Base-by-base conservation (phyloP, 2,888 invertebrate species). In the Caenorhabditis sinica region DNA sequence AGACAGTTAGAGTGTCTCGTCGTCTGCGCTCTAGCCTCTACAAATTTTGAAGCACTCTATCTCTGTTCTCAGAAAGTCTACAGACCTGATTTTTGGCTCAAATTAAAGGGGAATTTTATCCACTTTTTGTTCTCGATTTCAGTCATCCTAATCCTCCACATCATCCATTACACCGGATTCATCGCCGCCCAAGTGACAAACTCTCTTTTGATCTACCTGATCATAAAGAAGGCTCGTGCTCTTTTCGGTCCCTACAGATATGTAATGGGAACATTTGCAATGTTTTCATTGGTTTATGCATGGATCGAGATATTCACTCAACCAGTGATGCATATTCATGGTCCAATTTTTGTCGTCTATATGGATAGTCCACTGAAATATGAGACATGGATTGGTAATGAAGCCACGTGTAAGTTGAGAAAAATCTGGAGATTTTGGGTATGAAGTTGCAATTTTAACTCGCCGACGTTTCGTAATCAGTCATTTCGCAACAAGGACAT, bases 331-430 rank as follows among this genome's bases (percentile, higher is more conserved):
- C 66, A 66, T 45, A 30, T 66, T 43, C 17, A 49, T 45, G 66
- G 43, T 5, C 66, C 66, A 4, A 43, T 49, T 15, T 43, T 66
- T 49, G 30, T 43, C 8, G 45, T 66, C n/a, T 30, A 45, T 43
- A 66, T 66, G 45, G 45, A 66, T 66, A 60, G 60, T 33, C 60
- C 60, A 60, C 11, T 60, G 60, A 60, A 60, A 30, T 60, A 60
- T 33, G 60, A 60, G 60, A 60, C 15, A 13, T 60, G 60, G 60
- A 33, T 60, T 33, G 60, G 60, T 1, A 33, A 28, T 33, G 60
- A 60, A 5, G 17, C 33, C 5, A 60, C 60, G 4, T 60, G 60
- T 60, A 5, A 33, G 60, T 60, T 58, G 20, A 6, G 28, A 17
- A 6, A n/a, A n/a, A n/a, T n/a, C n/a, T n/a, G n/a, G n/a, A n/a